Evolutionary conservation across 2,797 vertebrate species (phyloP).

Genomic region (Melanogrammus aeglefinus): DNA sequence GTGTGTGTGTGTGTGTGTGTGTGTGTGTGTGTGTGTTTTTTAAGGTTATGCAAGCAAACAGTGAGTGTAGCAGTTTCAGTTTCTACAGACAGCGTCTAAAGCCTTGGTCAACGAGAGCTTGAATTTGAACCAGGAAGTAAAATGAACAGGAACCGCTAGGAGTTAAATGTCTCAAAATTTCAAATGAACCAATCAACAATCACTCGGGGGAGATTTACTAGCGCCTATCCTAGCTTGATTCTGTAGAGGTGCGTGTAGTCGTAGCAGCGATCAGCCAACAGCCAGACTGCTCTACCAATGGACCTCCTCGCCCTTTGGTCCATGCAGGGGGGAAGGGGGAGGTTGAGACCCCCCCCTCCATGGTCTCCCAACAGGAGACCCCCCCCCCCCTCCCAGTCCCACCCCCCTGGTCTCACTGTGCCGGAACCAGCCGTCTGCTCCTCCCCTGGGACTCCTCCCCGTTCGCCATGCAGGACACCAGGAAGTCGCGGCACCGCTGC

Average conservation of each 20-base stretch:
- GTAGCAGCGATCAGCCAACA: neutral
- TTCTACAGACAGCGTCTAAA: neutral
- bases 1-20: no score
- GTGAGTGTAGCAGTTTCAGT: neutral
- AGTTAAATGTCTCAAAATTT: neutral
- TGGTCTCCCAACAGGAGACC: neutral
- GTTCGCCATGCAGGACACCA: constrained; percentile 75
- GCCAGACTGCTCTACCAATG: no score
- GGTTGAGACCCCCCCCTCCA: no score
- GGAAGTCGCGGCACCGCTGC: constrained; percentile 78
- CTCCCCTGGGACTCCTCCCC: neutral
- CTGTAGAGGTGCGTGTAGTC: constrained; percentile 23
- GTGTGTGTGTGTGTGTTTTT: no score
- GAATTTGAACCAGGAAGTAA: constrained; percentile 1
- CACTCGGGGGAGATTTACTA: neutral
- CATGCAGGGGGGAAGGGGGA: neutral
- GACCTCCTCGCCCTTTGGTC: neutral
- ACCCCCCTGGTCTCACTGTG: neutral
- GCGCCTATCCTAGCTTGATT: neutral
- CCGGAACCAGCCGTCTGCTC: neutral
- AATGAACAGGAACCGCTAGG: neutral
- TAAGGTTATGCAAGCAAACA: neutral
- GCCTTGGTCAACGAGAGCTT: neutral
- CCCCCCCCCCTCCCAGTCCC: neutral
- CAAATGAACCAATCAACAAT: neutral